Conservation (phyloP, 2,113 vertebrate genomes). For the Phoenicopterus ruber region DNA sequence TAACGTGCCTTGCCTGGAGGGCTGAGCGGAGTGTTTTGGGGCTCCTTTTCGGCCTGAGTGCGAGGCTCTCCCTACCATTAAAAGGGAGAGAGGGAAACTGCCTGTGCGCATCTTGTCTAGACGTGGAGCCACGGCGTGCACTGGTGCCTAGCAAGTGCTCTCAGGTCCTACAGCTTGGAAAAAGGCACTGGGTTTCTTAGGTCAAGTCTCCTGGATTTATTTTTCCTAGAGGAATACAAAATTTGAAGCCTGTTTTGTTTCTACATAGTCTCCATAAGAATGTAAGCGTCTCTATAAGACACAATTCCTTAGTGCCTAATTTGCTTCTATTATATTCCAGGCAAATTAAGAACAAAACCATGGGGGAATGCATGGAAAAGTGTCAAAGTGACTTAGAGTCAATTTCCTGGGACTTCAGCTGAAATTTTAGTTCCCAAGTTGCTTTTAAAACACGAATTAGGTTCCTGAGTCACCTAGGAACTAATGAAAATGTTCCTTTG, state of each 20-base stretch:
- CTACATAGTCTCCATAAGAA: neutral
- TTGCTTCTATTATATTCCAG: slow-evolving; percentile 52
- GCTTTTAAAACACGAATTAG: neutral
- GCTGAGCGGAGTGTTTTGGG: neutral
- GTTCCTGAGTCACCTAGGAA: slow-evolving; percentile 40
- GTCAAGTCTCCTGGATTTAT: neutral
- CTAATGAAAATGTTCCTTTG: slow-evolving; percentile 44
- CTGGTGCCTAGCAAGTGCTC: neutral
- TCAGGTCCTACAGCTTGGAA: neutral
- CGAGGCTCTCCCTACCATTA: neutral
- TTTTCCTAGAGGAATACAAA: neutral
- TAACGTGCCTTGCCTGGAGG: neutral
- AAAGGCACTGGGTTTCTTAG: neutral
- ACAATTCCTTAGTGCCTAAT: slow-evolving; percentile 47
- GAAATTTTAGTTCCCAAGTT: slow-evolving; percentile 33
- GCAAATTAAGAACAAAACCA: slow-evolving; percentile 55
- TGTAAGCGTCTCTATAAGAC: neutral
- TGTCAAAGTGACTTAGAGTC: slow-evolving; percentile 43
- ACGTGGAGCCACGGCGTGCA: neutral
- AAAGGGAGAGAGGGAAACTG: neutral
- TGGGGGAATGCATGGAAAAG: neutral
- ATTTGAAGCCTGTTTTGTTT: slow-evolving; percentile 9
- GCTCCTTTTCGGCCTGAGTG: neutral
- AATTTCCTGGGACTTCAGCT: slow-evolving; percentile 47
- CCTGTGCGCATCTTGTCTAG: neutral